Evolutionary conservation across 2,888 invertebrate genomes (phyloP), one percentile per base, ranked within the genome.

Genomic region (Nomada goodeniana): DNA sequence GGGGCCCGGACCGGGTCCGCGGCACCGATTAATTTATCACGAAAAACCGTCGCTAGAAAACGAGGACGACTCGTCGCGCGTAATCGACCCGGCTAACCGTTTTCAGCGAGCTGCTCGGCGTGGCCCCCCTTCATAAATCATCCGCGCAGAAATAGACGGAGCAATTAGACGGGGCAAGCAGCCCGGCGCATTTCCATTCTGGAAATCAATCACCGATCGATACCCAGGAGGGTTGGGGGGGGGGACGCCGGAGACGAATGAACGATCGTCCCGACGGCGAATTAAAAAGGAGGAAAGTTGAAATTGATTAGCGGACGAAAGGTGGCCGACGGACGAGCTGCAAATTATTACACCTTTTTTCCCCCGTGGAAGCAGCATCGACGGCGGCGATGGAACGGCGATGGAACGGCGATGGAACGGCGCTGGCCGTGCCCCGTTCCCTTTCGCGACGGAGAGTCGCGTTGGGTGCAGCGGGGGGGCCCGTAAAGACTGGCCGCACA

Each of bases 401-500:
- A 29, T 36, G 44, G 15, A 55, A 23, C 59, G 59, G 57, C 13
- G 18, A 29, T 36, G 44, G 15, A 55, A 20, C 44, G 29, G 59
- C n/a, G 42, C 20, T 10, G 15, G 50, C 29, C 15, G 26, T 29
- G 44, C 61, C 69, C 57, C 20, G 20, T 73, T 80, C 77, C 74
- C 82, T 82, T 83, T 81, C 85, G 84, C 85, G 83, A 83, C 81
- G 69, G 80, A 77, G 75, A 65, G 76, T 72, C 89, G 88, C 85
- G 86, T 85, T 78, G 78, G 50, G 75, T 76, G 69, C 91, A 90
- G 90, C 92, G 81, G 92, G 92, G 91, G 92, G 91, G 89, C 91
- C 53, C 87, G 89, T 92, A 91, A 92, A 91, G 88, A 91, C 91
- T 89, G 89, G 81, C 86, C 91, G 90, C 92, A 87, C 88, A 90